Percentiles rank a stretch among this genome's conserved stretches.
phyloP scores from a whole-genome alignment of 2,888 invertebrate species.

The Lepidonotus clava region DNA sequence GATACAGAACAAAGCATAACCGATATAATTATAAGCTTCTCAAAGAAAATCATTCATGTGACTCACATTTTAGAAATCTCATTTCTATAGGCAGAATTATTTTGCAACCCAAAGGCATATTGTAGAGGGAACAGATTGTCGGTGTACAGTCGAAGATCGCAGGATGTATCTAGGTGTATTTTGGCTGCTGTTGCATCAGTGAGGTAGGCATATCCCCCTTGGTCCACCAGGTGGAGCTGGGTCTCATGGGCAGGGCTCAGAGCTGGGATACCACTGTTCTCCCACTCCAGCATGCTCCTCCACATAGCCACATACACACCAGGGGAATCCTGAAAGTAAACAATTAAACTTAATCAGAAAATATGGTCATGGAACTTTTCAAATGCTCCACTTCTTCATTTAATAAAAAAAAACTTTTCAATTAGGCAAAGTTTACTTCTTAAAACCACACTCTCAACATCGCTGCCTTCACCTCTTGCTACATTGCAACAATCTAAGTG shows the following conservation, averaged over 20 bases:
- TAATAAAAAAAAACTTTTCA: neutral
- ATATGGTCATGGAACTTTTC: neutral
- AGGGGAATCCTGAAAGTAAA: neutral
- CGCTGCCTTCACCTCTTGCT: too few species aligned
- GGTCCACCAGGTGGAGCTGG: neutral
- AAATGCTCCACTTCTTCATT: neutral
- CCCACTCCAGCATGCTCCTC: neutral
- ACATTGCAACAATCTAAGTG: too few species aligned
- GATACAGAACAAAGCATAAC: too few species aligned
- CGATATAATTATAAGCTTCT: too few species aligned
- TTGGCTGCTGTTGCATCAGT: neutral
- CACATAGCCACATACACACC: neutral
- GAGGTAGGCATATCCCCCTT: constrained; percentile 16
- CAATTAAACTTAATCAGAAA: neutral
- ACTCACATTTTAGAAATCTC: too few species aligned
- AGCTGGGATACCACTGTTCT: neutral
- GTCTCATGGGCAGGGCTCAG: neutral
- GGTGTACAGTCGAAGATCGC: neutral
- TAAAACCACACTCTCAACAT: neutral
- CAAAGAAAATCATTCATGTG: too few species aligned
- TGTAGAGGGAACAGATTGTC: neutral
- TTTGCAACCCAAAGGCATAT: neutral
- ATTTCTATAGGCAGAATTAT: too few species aligned
- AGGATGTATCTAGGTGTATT: neutral
- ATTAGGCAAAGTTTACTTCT: neutral